Base-by-base conservation (phyloP, 2,113 vertebrate species). In the Furnarius figulus region DNA sequence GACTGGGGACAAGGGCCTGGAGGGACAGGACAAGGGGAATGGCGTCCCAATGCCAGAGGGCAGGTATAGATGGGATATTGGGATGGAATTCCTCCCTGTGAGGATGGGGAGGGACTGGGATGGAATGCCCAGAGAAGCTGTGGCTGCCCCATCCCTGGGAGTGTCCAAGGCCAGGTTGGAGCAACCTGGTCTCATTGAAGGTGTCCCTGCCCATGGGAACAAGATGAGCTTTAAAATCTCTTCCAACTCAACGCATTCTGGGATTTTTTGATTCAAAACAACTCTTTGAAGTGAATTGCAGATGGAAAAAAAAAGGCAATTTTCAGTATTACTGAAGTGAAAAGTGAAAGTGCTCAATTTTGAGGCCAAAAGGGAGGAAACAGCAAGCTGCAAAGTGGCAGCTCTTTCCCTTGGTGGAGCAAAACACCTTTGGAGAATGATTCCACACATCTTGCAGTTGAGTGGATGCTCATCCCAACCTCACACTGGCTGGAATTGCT, bases 21-120 rank as follows among this genome's bases (percentile, higher is more conserved):
- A 50, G 22, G 10, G 37, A 44, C 14, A 74, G 68, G 44, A 59
- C 33, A 28, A 1, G 11, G 5, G 46, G 33, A 74, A 67, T 5
- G 37, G 46, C 37, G 70, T 53, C 5, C 40, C 44, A 52, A 1
- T 67, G 70, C 52, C 77, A 46, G 46, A 67, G 46, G 31, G 18
- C 31, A 44, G 59, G 27, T 12, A 0, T 24, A 2, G 15, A 4
- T 81, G 76, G 75, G 31, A 89, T 3, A 9, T 8, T 66, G 33
- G 42, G 37, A 1, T 39, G 52, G 0, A 74, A 1, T 74, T 88
- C 0, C 0, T 42, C 14, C 9, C 0, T 66, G 30, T 0, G 0
- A 42, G 42, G 58, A 31, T 50, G 68, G 10, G 0, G 0, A 50
- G 67, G 50, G 25, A 50, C 68, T 58, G 67, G 42, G 50, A 42